Percentiles rank a stretch among this genome's conserved stretches.
Conservation (phyloP, 2,113 vertebrate species). For the Mastomys natalensis region DNA sequence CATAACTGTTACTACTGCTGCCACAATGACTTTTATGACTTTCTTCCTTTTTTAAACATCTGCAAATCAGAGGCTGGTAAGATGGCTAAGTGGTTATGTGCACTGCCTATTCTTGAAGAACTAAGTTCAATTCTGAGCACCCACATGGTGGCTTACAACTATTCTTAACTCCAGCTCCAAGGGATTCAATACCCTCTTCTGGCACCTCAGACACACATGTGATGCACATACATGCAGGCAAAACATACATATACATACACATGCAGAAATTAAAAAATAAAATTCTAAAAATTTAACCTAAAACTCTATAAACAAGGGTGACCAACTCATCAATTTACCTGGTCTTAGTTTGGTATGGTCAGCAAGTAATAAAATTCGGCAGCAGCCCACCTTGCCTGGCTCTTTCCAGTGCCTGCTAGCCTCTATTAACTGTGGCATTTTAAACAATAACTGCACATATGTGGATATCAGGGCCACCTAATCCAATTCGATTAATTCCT, state of each 20-base stretch:
- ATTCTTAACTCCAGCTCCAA: background rate
- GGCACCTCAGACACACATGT: background rate
- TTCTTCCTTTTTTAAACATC: background rate
- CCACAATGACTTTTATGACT: constrained; percentile 2
- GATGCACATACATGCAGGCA: background rate
- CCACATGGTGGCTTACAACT: background rate
- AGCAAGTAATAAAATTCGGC: background rate
- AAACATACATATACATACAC: background rate
- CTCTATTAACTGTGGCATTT: background rate
- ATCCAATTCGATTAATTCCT: background rate
- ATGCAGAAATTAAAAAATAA: background rate
- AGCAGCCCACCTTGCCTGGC: background rate
- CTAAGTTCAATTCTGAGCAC: background rate
- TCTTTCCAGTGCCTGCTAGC: too few relatives aligned
- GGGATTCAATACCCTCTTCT: background rate
- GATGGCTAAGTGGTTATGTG: background rate
- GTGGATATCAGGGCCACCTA: accelerated
- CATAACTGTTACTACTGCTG: background rate
- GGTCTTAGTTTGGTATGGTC: background rate
- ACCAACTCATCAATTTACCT: background rate
- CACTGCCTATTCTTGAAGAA: background rate
- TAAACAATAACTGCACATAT: background rate
- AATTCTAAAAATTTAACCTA: background rate
- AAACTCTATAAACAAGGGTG: background rate
- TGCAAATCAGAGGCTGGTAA: background rate